Evolutionary conservation across 2,797 vertebrate species (phyloP), one percentile per base, ranked within the genome.

Genomic region (Fistularia tabacaria): DNA sequence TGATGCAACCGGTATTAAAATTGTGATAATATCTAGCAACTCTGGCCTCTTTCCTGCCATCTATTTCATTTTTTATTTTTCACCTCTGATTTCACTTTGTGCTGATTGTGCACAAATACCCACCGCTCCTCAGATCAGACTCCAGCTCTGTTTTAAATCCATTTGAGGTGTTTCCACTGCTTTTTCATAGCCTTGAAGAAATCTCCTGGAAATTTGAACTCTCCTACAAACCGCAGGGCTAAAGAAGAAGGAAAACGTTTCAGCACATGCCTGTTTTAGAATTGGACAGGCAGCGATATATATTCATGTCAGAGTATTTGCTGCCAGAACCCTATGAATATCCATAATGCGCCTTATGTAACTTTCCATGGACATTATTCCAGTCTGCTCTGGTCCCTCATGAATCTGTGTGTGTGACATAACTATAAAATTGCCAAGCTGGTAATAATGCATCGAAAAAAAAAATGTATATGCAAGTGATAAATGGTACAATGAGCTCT

Each of bases 131-230:
- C 80, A 79, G 85, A 85, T 63, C 68, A 63, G 39, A 42, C 63
- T 72, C 69, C 66, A 73, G 73, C 61, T 77, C 85, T 40, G 77
- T 83, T 77, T 74, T 51, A 80, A 77, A 85, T 84, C 79, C 85
- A 78, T 66, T 77, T 62, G 68, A 87, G 81, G 79, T 82, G 79
- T 83, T 85, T 81, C 71, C 71, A 77, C 73, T 77, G 66, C 83
- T 82, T 79, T 54, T 71, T 77, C 7, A 7, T 77, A 69, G 62
- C 74, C 70, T 85, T 74, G 66, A 80, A 81, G 76, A 84, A 84
- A 83, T 84, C 79, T 82, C 63, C 76, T 80, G 81, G 73, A 85
- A 84, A 84, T 63, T 63, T 67, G 44, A 79, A 66, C 70, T 66
- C 74, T 73, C 51, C 69, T 56, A 52, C 71, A 70, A 80, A 85